Evolutionary conservation across 2,888 invertebrate genomes (phyloP), one percentile per base, ranked within the genome.

Genomic region (Cheilosia vernalis): DNA sequence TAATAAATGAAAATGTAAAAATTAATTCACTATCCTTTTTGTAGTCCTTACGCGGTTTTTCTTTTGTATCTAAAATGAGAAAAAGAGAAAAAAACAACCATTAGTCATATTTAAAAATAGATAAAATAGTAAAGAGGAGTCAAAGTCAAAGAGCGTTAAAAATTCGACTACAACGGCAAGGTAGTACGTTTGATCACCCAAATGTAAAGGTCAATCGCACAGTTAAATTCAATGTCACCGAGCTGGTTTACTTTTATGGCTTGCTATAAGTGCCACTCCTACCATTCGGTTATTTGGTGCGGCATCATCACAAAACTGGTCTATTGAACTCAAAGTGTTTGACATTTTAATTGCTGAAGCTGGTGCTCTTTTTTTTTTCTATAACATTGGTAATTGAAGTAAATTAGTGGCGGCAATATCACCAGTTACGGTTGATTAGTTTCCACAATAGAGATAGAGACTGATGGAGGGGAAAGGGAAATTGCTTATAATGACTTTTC

Each of bases 51-150:
- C 40, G 30, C 47, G 63, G 47, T 78, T 17, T 21, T 78, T 19
- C 27, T 58, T 69, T 51, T 56, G n/a, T 74, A 44, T 73, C 83
- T 83, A 55, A 15, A 83, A 83, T 17, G 2, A 69, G 21, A 70
- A 40, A 49, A 17, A 15, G 27, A 27, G 15, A 42, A 33, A 19
- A 63, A 40, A 40, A 33, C 1, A 1, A 47, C 40, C 10, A 10
- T 63, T 55, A 69, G 33, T 47, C 13, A 44, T 24, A n/a, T 21
- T 19, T 2, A 4, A 9, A 37, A 10, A 37, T 13, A 37, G 4
- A 33, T 10, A 3, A 19, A 37, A 33, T 47, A 24, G 49, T 49
- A 17, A 30, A 30, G 21, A 30, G 42, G 7, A 27, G 27, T 40
- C 21, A 10, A 44, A n/a, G 7, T n/a, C n/a, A n/a, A n/a, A 47